Evolutionary conservation across 1,140 invertebrate genomes (phyloP), one percentile per base, ranked within the genome.

Genomic region (Calosoma granatense): DNA sequence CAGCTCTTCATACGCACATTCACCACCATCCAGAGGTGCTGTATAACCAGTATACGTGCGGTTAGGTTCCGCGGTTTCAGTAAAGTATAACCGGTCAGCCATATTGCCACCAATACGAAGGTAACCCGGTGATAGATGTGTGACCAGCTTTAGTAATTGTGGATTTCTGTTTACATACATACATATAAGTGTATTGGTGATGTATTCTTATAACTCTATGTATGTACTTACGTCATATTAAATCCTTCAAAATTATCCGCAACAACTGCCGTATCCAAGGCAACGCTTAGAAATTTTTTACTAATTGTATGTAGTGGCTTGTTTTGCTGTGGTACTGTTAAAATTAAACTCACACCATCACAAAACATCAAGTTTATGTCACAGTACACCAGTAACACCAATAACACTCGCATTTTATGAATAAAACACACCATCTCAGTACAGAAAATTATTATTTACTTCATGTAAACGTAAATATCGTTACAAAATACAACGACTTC

Each of bases 51-150:
- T 56, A 61, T 58, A 53, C 62, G 59, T 26, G 62, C 59, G 53
- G 3, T 15, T 2, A 56, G 19, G 56, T 1, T 15, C 1, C 12
- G 23, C 14, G 58, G 71, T 70, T 26, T 67, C 62, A 52, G 69
- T 67, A 51, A 84, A 86, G 58, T 76, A 76, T 41, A 85, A 69
- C 55, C 80, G 76, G 65, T 87, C 84, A 0, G 83, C 80, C 64
- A 81, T 76, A 26, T 81, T 85, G 0, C 84, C 84, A 23, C 84
- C 84, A 17, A 86, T 64, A 56, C 84, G 74, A 1, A 86, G 66
- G 60, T 79, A 79, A 22, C 79, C 79, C 3, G 83, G 82, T 30
- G 75, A 71, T 30, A 87, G 66, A 19, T 77, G 70, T 55, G 63
- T 62, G 1, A 79, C 77, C 59, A 86, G 67, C 60, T 77, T 74